Conservation (phyloP, 2,113 vertebrate genomes). For the Sclerurus mexicanus region DNA sequence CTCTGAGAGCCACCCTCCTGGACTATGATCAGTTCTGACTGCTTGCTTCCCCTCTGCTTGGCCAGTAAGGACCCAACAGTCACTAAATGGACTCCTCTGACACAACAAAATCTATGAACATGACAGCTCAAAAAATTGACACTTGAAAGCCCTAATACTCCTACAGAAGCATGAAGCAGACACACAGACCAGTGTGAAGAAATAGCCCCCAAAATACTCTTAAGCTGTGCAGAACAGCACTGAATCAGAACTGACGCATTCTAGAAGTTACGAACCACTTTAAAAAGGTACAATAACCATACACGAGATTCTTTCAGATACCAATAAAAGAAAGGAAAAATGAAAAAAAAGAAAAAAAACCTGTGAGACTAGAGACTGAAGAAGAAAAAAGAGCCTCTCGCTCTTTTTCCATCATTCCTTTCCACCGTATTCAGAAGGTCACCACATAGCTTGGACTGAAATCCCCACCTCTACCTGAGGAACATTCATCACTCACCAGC, state of each 20-base stretch:
- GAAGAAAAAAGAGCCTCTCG: background rate
- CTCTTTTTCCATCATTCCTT: background rate
- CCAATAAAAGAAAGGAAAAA: background rate
- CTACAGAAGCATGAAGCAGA: background rate
- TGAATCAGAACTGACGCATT: background rate
- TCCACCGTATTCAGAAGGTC: background rate
- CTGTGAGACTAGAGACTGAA: background rate
- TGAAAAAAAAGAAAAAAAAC: too few relatives aligned
- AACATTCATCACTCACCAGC: background rate
- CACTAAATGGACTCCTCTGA: background rate
- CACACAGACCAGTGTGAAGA: background rate
- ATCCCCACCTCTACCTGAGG: background rate
- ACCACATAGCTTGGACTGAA: background rate
- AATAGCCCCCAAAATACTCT: rapidly evolving
- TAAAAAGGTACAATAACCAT: background rate
- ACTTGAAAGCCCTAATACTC: background rate
- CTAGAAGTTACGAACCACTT: background rate
- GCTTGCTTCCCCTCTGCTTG: background rate
- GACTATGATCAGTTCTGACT: background rate
- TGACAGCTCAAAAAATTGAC: background rate
- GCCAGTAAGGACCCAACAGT: background rate
- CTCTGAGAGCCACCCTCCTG: background rate
- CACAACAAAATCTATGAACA: background rate
- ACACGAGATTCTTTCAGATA: background rate
- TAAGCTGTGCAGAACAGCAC: background rate